phyloP scores from a whole-genome alignment of 2,888 invertebrate species.

The Archips crataeganus region DNA sequence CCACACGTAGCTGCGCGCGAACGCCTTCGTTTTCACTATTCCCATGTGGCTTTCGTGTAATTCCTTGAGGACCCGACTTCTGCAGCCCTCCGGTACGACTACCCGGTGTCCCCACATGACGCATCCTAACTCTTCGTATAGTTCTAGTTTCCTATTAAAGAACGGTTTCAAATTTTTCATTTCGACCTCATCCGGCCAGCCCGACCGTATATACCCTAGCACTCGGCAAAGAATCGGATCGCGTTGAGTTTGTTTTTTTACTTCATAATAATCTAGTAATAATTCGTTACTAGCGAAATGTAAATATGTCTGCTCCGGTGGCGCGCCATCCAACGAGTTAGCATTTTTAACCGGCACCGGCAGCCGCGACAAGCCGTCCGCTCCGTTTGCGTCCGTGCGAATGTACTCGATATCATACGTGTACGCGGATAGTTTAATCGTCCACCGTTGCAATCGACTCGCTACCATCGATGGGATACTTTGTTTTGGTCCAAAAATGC shows the following conservation, averaged over 20 bases:
- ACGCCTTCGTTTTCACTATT: background rate
- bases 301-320: background rate
- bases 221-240: background rate
- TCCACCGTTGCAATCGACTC: background rate
- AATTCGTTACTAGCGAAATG: conserved; percentile 1
- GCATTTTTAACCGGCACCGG: background rate
- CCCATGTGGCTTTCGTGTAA: background rate
- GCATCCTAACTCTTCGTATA: background rate
- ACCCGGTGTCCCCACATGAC: background rate
- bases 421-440: background rate
- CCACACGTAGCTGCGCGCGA: background rate
- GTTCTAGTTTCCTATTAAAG: background rate
- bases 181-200: conserved; percentile 4
- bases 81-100: background rate
- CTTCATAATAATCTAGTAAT: conserved; percentile 1
- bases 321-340: too few relatives aligned
- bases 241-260: conserved; percentile 3
- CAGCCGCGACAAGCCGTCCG: background rate
- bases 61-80: background rate
- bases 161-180: background rate
- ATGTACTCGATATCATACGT: background rate
- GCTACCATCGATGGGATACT: background rate
- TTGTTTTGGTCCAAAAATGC: background rate
- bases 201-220: background rate
- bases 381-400: background rate